phyloP scores from a whole-genome alignment of 2,113 vertebrate species.

The Pagrus major region DNA sequence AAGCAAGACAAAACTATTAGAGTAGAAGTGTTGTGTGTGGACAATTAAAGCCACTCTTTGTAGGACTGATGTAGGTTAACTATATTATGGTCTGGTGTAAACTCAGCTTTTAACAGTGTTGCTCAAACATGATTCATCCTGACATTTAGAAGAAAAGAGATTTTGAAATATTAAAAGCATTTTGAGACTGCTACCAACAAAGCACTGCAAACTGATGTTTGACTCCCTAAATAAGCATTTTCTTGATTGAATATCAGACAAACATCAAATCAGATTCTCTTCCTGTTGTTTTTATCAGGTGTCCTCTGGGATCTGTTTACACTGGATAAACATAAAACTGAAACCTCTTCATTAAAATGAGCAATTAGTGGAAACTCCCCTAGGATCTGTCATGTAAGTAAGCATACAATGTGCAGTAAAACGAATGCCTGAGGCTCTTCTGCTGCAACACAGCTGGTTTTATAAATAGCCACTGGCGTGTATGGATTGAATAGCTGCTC shows the following conservation, averaged over 20 bases:
- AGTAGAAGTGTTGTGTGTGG: too few species aligned
- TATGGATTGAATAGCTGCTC: constrained; percentile 23
- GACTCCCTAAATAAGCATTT: constrained; percentile 2
- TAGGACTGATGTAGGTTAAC: too few species aligned
- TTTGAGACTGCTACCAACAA: background rate
- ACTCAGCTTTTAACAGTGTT: background rate
- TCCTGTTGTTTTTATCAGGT: background rate
- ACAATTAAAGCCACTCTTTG: too few species aligned
- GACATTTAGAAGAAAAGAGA: constrained; percentile 9
- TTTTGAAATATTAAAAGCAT: background rate
- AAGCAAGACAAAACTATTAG: too few species aligned
- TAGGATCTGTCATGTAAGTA: constrained; percentile 22
- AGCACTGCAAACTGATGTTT: background rate
- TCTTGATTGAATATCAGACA: background rate
- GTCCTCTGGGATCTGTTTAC: constrained; percentile 6
- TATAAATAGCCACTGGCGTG: constrained; percentile 22
- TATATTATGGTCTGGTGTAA: too few species aligned
- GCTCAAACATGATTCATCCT: background rate
- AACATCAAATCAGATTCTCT: background rate
- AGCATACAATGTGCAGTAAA: background rate
- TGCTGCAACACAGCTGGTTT: constrained; percentile 20
- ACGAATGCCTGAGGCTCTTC: constrained; percentile 4
- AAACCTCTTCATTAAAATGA: constrained; percentile 30
- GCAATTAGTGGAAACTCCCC: background rate
- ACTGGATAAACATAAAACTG: constrained; percentile 16